A percentile compares a stretch with the other conserved stretches of the same genome.
phyloP scores from a whole-genome alignment of 2,113 vertebrate species.

The Mormyrus iriodes region DNA sequence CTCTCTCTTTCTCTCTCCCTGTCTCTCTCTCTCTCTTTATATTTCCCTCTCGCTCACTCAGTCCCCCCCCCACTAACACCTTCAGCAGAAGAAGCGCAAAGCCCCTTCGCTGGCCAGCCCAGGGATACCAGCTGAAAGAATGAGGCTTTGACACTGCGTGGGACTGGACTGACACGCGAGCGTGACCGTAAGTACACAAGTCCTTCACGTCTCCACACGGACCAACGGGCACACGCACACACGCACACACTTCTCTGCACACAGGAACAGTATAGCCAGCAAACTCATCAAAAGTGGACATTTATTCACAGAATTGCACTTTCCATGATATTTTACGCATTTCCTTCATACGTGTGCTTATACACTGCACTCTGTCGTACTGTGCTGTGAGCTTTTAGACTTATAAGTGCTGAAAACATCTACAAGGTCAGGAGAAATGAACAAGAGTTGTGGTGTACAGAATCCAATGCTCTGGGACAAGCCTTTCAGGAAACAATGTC shows the following conservation, averaged over 20 bases:
- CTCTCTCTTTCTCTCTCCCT: constrained; percentile 18
- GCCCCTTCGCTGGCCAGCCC: constrained; percentile 28
- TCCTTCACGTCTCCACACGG: constrained; percentile 44
- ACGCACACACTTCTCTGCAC: constrained; percentile 25
- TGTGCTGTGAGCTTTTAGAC: not conserved
- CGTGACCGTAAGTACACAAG: constrained; percentile 57
- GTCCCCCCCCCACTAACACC: constrained; percentile 30
- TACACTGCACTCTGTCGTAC: not conserved
- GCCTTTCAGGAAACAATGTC: not conserved
- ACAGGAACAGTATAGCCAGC: constrained; percentile 5
- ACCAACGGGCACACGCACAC: constrained; percentile 46
- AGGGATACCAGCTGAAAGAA: constrained; percentile 49
- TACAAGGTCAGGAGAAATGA: constrained; percentile 17
- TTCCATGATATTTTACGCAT: not conserved
- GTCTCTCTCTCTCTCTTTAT: not conserved
- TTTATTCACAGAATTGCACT: not conserved
- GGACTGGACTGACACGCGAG: constrained; percentile 51
- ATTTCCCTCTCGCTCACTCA: constrained; percentile 33
- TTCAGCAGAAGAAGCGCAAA: constrained; percentile 23
- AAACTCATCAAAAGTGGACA: constrained; percentile 5
- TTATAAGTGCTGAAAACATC: not conserved
- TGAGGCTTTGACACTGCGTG: constrained; percentile 55
- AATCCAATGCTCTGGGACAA: not conserved
- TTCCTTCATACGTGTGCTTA: not conserved
- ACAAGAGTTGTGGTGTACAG: not conserved